Evolutionary conservation across 2,113 vertebrate species (phyloP), one percentile per base, ranked within the genome.

Genomic region (human): DNA sequence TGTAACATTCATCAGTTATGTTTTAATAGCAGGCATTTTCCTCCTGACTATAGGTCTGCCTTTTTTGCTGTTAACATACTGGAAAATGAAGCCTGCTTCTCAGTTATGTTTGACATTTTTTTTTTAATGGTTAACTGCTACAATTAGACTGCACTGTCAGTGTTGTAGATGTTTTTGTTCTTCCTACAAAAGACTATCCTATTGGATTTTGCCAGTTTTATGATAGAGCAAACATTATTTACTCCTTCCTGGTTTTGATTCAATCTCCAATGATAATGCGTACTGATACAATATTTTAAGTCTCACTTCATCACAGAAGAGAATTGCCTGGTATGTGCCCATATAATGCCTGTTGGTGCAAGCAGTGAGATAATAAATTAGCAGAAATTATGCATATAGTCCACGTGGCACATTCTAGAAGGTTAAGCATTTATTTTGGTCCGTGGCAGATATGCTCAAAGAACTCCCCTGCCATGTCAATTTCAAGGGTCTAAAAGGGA

Each of bases 271-370:
- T 89, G 88, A 92, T 97, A 97, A 97, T 96, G 89, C 89, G 94
- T 97, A 93, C 95, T 98, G 97, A 97, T 98, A 90, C 95, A 97
- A 90, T 97, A 97, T 94, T 98, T 97, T 95, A 97, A 96, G 94
- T 82, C 90, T 98, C 96, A 89, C 96, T 93, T 96, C 87, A 97
- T 83, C 91, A 89, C 95, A 91, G 93, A 98, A 90, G 91, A 98
- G 95, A 97, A 93, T 17, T 70, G 87, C 97, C 35, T 89, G 93
- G 66, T 57, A 50, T 93, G 61, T 88, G 82, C 92, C 88, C 97
- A 93, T 88, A 94, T 91, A 96, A 97, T 92, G 93, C 81, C 64
- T 86, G 82, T 95, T 98, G 98, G 91, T 50, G 68, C 30, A 82
- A 93, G n/a, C 92, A 86, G 90, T 79, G 80, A 78, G 87, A 96